phyloP scores from a whole-genome alignment of 2,888 invertebrate genomes.

The Parochlus steinenii region DNA sequence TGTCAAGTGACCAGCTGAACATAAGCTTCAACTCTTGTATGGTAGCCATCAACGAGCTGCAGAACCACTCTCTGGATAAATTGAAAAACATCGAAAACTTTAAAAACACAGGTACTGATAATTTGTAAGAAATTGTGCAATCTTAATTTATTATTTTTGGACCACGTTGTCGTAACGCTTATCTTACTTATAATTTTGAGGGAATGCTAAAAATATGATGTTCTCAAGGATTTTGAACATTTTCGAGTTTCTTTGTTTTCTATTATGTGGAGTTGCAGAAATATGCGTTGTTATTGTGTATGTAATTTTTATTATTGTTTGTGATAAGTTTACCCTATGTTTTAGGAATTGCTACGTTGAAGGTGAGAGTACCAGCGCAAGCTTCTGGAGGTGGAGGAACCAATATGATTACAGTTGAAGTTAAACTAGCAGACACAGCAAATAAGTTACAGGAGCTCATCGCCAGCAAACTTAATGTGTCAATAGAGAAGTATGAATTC shows the following conservation, averaged over 20 bases:
- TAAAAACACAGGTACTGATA: constrained; percentile 40
- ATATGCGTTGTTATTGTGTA: not conserved
- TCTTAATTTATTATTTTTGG: too few relatives aligned
- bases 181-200: too few relatives aligned
- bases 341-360: constrained; percentile 50
- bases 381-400: constrained; percentile 29
- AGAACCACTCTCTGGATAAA: constrained; percentile 52
- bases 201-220: too few relatives aligned
- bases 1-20: constrained; percentile 38
- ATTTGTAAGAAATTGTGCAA: too few relatives aligned
- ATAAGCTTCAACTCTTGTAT: constrained; percentile 35
- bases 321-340: not conserved
- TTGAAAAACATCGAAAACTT: constrained; percentile 50
- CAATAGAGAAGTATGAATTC: constrained; percentile 27
- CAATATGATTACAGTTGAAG: constrained; percentile 35
- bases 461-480: constrained; percentile 31
- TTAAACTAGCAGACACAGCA: constrained; percentile 35
- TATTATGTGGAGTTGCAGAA: too few relatives aligned
- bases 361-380: constrained; percentile 43
- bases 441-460: constrained; percentile 38
- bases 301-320: not conserved
- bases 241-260: too few relatives aligned
- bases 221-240: too few relatives aligned
- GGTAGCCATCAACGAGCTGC: constrained; percentile 41
- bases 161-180: too few relatives aligned